Conservation (phyloP, 2,797 vertebrate genomes). For the Acanthurus tractus region DNA sequence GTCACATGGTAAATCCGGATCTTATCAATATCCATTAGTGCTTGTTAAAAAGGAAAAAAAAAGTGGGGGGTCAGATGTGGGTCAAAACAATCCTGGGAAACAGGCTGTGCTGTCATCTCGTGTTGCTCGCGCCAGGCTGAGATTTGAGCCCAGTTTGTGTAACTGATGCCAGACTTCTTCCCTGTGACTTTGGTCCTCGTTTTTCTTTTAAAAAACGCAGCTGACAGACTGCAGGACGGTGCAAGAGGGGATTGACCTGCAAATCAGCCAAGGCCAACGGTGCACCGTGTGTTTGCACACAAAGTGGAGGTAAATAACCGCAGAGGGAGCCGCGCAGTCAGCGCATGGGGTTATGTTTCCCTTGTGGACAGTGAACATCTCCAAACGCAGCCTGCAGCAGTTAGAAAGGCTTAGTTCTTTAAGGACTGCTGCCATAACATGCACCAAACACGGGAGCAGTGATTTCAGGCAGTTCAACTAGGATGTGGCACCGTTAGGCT, state of each 20-base stretch:
- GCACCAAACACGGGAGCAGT: neutral
- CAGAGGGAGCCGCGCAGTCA: constrained; percentile 73
- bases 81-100: constrained; percentile 62
- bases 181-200: constrained; percentile 12
- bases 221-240: neutral
- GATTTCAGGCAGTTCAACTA: neutral
- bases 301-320: constrained; percentile 82
- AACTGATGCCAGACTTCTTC: constrained; percentile 33
- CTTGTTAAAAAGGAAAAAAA: constrained; percentile 32
- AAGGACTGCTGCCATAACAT: neutral
- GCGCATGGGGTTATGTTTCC: constrained; percentile 24
- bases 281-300: constrained; percentile 82
- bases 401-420: no score
- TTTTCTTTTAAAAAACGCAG: neutral
- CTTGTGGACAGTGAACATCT: neutral
- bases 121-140: constrained; percentile 47
- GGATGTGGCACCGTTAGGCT: neutral
- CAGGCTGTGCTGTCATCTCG: constrained; percentile 55
- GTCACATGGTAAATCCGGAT: constrained; percentile 65
- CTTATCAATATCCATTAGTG: constrained; percentile 67
- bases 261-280: constrained; percentile 60
- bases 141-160: constrained; percentile 58
- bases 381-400: neutral
- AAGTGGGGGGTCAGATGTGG: constrained; percentile 31
- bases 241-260: constrained; percentile 39